Evolutionary conservation across 1,140 invertebrate species (phyloP).

Genomic region (Paraescarpia echinospica): DNA sequence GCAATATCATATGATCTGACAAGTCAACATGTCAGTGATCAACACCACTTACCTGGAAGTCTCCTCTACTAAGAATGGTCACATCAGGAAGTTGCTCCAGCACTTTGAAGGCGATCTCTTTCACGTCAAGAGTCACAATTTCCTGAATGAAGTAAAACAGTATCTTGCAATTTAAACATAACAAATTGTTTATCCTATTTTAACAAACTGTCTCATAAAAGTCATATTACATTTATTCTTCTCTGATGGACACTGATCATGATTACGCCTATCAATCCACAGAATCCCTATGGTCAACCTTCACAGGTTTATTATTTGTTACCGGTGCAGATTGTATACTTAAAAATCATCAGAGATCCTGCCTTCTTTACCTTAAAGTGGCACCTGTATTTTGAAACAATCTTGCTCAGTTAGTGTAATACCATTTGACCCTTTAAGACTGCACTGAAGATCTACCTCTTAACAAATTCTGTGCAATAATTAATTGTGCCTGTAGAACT

Average conservation of each 20-base stretch:
- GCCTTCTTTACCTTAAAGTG: too few species aligned
- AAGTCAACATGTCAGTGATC: neutral
- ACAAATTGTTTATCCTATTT: neutral
- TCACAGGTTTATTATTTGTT: too few species aligned
- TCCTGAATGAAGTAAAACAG: slow-evolving; percentile 37
- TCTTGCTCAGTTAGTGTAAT: too few species aligned
- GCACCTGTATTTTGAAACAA: too few species aligned
- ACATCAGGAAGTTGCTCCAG: slow-evolving; percentile 54
- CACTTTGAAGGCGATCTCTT: slow-evolving; percentile 48
- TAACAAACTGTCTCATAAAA: neutral
- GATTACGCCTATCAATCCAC: neutral
- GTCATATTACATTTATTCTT: neutral
- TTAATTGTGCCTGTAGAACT: neutral
- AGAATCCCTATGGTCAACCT: too few species aligned
- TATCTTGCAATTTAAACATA: too few species aligned
- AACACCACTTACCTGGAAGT: slow-evolving; percentile 40
- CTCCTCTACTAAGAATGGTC: slow-evolving; percentile 40
- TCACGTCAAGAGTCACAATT: slow-evolving; percentile 48
- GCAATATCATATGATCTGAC: neutral
- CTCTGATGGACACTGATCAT: neutral
- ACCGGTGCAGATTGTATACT: too few species aligned
- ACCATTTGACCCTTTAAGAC: too few species aligned
- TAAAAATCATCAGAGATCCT: too few species aligned
- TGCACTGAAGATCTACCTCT: too few species aligned
- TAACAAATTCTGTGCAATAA: too few species aligned